phyloP scores from a whole-genome alignment of 1,140 invertebrate species.

The Formica exsecta region DNA sequence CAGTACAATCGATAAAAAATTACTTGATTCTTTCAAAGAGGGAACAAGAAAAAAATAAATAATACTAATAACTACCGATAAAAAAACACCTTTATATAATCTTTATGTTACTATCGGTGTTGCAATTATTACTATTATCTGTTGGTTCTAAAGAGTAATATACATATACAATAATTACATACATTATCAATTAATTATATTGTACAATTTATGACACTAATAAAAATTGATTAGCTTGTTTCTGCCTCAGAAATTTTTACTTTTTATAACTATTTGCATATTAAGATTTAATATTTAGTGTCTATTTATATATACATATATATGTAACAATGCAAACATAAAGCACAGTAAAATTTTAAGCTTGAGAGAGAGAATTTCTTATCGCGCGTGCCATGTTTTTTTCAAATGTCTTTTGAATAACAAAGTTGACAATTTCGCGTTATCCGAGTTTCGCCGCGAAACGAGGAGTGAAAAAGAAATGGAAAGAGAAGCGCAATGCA shows the following conservation, averaged over 20 bases:
- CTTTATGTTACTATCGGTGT: background rate
- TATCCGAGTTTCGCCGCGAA: slow-evolving; percentile 11
- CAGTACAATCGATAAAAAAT: background rate
- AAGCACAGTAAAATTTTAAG: background rate
- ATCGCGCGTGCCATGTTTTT: slow-evolving; percentile 4
- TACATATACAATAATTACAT: background rate
- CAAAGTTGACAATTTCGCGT: slow-evolving; percentile 32
- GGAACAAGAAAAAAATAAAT: background rate
- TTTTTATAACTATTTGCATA: background rate
- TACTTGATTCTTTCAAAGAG: background rate
- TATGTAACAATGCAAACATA: background rate
- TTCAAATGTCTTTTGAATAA: slow-evolving; percentile 31
- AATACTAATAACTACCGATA: background rate
- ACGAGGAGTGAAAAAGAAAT: slow-evolving; percentile 4
- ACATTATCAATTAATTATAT: slow-evolving; percentile 9
- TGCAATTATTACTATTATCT: background rate
- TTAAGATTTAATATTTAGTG: background rate
- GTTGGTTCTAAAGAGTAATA: background rate
- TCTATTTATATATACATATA: background rate
- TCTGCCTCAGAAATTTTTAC: background rate
- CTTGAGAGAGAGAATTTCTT: slow-evolving; percentile 7
- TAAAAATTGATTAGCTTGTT: background rate
- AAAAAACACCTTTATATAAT: background rate
- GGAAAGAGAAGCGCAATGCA: background rate
- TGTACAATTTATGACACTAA: background rate